Base-by-base conservation (phyloP, 2,113 vertebrate species). In the Pachypanchax playfairii region DNA sequence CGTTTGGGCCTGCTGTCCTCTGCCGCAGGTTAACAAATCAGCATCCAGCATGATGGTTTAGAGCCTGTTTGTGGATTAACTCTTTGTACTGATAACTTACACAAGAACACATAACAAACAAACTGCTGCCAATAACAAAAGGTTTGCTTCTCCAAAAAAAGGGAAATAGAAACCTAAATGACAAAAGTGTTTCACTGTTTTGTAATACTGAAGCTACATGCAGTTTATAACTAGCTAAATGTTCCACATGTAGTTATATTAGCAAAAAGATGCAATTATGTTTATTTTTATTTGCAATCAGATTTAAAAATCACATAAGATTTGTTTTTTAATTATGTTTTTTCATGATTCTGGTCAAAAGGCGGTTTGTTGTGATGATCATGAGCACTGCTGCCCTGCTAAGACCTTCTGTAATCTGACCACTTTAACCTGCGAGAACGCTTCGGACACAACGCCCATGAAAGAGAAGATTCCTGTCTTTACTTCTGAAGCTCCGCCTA, bases 281-380 rank as follows among this genome's bases (percentile, higher is more conserved):
- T n/a, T n/a, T n/a, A n/a, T n/a, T n/a, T n/a, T n/a, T n/a, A n/a
- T 8, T 29, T 29, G 28, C 28, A 29, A 4, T 63, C 0, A 18
- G 33, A 10, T 12, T 53, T 5, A 29, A 29, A 5, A 25, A 65
- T 17, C 20, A 8, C 25, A 1, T 29, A 43, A 1, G n/a, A n/a
- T n/a, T n/a, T n/a, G n/a, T n/a, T 6, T 0, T 17, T 68, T 26
- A 29, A 29, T 8, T 5, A 29, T 5, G 36, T 38, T 24, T 26
- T 49, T 8, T 22, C 4, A 36, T 59, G 15, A 1, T 38, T 15
- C 15, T 17, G n/a, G 3, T 17, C 1, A 38, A 15, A 15, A 92
- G 90, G 90, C 86, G 2, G 88, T 92, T 36, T 93, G 91, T 52
- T 91, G 92, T 7, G 4, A 62, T 0, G 90, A 92, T 57, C 73